Conservation (phyloP, 2,113 vertebrate species). For the Lepidothrix coronata region DNA sequence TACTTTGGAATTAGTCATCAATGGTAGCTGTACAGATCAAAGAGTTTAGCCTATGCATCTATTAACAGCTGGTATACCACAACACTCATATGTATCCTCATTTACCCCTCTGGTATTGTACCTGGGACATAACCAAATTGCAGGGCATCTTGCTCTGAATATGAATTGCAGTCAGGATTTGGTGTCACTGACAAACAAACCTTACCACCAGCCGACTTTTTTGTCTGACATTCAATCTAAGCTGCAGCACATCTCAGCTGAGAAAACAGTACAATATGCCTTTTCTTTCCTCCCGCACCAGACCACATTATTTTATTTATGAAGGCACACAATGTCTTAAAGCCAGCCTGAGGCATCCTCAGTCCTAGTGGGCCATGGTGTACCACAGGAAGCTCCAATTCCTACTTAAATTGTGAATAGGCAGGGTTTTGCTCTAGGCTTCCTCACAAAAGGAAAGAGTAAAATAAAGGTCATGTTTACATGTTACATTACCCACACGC, state of each 20-base stretch:
- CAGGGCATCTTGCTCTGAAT: not conserved
- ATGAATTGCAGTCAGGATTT: not conserved
- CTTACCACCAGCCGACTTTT: not conserved
- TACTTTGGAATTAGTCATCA: not conserved
- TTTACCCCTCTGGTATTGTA: not conserved
- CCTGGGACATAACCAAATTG: not conserved
- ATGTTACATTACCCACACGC: not conserved
- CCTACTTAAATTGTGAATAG: not conserved
- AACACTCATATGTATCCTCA: not conserved
- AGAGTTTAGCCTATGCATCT: not conserved
- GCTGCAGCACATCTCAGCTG: not conserved
- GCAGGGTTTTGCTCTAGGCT: not conserved
- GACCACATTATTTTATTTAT: not conserved
- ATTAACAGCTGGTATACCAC: not conserved
- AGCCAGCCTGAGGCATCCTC: not conserved
- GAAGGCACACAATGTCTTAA: not conserved
- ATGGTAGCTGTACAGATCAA: not conserved
- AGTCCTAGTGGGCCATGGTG: not conserved
- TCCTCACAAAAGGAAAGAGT: not conserved
- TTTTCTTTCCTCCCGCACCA: not conserved
- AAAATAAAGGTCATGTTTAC: not conserved
- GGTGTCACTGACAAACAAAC: not conserved
- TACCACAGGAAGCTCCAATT: not conserved
- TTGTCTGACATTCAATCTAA: not conserved
- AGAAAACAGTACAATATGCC: not conserved